Evolutionary conservation across 2,888 invertebrate genomes (phyloP), one percentile per base, ranked within the genome.

Genomic region (Anticlea derivata): DNA sequence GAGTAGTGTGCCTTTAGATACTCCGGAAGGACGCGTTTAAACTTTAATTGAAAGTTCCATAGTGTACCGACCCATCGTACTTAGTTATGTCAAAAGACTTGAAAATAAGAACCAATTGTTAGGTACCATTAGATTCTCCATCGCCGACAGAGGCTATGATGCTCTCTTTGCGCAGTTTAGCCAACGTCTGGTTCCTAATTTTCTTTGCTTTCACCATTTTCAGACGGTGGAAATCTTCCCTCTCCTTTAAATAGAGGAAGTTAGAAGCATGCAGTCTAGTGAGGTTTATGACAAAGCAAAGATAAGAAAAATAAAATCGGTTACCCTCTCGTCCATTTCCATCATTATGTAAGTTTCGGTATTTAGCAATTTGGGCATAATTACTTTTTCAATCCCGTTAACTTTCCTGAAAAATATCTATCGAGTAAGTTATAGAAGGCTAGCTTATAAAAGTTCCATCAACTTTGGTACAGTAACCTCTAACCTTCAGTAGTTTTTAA

Each of bases 181-280:
- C 63, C 41, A 73, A 48, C 11, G 69, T 61, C 60, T 76, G 76
- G 5, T 60, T 73, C 10, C 70, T 73, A 8, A 78, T 73, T 61
- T 91, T 90, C 70, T 91, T 86, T 0, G 89, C 86, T 65, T 90
- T 91, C 10, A 90, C 80, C 86, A 91, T 86, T 68, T 90, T 91
- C 53, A 91, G 61, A 8, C 90, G 78, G 60, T 89, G 88, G 50
- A 88, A 88, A n/a, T 91, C 90, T 66, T 91, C 91, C 40, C 91
- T 73, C 56, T 91, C 90, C 91, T 91, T 10, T n/a, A 31, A 33
- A 39, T 7, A 26, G 33, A 23, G 38, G 5, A 27, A 27, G 7
- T n/a, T n/a, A n/a, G n/a, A n/a, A n/a, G n/a, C n/a, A n/a, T n/a
- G n/a, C n/a, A n/a, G n/a, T n/a, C n/a, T n/a, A n/a, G n/a, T n/a